phyloP scores from a whole-genome alignment of 2,113 vertebrate species.

The Cinclus mexicanus region DNA sequence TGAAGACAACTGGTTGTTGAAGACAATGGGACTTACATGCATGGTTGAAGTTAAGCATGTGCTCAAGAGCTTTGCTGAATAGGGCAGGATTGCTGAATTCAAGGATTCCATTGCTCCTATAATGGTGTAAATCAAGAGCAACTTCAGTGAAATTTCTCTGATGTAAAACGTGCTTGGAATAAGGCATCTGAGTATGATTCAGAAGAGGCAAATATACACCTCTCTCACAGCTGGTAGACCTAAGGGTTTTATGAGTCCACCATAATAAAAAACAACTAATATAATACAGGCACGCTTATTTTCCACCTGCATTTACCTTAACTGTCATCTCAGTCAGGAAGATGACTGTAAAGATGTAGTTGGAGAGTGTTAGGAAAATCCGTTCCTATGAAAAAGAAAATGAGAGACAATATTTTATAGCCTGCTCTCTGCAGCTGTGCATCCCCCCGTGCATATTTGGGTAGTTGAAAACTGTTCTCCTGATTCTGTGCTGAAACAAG shows the following conservation, averaged over 20 bases:
- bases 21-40: constrained; percentile 38
- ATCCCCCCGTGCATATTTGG: not conserved
- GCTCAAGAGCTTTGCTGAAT: constrained; percentile 49
- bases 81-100: constrained; percentile 37
- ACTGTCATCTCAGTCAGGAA: constrained; percentile 96
- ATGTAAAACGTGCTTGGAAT: constrained; percentile 11
- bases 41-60: constrained; percentile 16
- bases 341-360: constrained; percentile 97
- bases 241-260: not conserved
- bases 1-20: constrained; percentile 36
- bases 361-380: constrained; percentile 93
- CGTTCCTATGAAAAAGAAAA: constrained; percentile 82
- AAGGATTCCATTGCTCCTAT: constrained; percentile 29
- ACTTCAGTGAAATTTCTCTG: constrained; percentile 16
- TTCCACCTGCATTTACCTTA: constrained; percentile 82
- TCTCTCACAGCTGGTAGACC: not conserved
- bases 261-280: not conserved
- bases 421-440: not conserved
- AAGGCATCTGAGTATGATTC: not conserved
- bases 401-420: not conserved
- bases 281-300: not conserved
- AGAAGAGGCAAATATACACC: not conserved
- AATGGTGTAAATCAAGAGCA: constrained; percentile 51
- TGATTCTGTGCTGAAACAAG: not conserved
- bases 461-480: not conserved